phyloP scores from a whole-genome alignment of 2,888 invertebrate species.

The Cataglyphis albicans region DNA sequence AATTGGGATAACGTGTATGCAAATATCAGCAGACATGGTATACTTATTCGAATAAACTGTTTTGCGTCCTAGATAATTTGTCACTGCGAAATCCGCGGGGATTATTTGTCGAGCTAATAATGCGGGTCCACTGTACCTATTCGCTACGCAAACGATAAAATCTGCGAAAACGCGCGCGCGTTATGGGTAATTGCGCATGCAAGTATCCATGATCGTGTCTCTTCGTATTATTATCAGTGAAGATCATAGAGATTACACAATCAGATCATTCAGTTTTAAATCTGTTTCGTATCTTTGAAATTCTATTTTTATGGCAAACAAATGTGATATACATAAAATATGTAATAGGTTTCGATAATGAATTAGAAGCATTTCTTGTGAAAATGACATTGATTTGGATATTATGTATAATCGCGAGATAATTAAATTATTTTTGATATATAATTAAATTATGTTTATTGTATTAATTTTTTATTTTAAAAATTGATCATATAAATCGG shows the following conservation, averaged over 20 bases:
- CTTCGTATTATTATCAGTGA: slow-evolving; percentile 68
- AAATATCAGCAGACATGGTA: slow-evolving; percentile 76
- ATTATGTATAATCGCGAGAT: not conserved
- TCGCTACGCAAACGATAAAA: slow-evolving; percentile 79
- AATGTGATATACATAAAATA: not conserved
- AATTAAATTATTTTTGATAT: not conserved
- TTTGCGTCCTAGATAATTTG: slow-evolving; percentile 82
- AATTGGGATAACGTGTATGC: slow-evolving; percentile 71
- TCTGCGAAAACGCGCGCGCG: slow-evolving; percentile 77
- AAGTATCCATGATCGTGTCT: slow-evolving; percentile 66
- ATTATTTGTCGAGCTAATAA: slow-evolving; percentile 85
- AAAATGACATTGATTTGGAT: not conserved
- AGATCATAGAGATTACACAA: slow-evolving; percentile 63
- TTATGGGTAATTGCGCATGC: slow-evolving; percentile 73
- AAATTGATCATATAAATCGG: not conserved
- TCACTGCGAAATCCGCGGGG: slow-evolving; percentile 83
- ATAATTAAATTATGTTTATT: not conserved
- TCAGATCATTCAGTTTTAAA: slow-evolving; percentile 41
- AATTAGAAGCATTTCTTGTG: not conserved
- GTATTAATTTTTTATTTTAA: not conserved
- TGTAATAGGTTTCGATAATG: not conserved
- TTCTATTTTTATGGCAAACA: not conserved
- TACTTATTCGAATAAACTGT: slow-evolving; percentile 82
- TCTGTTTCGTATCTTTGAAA: slow-evolving; percentile 24
- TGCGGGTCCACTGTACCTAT: slow-evolving; percentile 79